Percentiles rank a stretch among this genome's conserved stretches.
Evolutionary conservation across 2,113 vertebrate species (phyloP).

Genomic region (Variabilichromis moorii): DNA sequence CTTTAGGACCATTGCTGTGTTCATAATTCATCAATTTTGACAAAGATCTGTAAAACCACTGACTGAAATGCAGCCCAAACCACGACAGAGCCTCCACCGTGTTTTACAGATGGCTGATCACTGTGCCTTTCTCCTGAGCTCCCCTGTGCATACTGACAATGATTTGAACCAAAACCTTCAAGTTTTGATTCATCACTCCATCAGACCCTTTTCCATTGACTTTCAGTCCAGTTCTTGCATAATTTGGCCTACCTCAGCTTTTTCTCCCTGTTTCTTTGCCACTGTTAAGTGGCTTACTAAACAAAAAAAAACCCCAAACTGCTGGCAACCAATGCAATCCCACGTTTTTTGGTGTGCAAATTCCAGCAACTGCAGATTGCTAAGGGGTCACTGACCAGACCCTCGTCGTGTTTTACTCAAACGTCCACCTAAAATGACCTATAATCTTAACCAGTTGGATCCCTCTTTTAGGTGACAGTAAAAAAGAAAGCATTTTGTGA

Average conservation of each 20-base stretch:
- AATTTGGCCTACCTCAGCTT: neutral
- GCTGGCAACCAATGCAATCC: neutral
- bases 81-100: neutral
- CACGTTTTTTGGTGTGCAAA: neutral
- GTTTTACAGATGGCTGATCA: neutral
- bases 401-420: accelerated
- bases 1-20: neutral
- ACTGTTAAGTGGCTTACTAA: neutral
- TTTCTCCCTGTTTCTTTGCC: neutral
- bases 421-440: neutral
- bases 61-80: neutral
- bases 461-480: neutral
- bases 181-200: neutral
- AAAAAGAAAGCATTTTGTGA: neutral
- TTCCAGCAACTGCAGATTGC: neutral
- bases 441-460: neutral
- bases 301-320: accelerated
- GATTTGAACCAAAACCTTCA: neutral
- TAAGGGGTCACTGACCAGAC: neutral
- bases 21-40: neutral
- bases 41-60: neutral
- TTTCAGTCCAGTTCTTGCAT: neutral
- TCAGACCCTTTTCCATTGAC: neutral
- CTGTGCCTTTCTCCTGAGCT: neutral
- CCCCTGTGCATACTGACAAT: neutral